Percentiles rank a stretch among this genome's conserved stretches.
Conservation (phyloP, 2,113 vertebrate species). For the Muscicapa adusta region DNA sequence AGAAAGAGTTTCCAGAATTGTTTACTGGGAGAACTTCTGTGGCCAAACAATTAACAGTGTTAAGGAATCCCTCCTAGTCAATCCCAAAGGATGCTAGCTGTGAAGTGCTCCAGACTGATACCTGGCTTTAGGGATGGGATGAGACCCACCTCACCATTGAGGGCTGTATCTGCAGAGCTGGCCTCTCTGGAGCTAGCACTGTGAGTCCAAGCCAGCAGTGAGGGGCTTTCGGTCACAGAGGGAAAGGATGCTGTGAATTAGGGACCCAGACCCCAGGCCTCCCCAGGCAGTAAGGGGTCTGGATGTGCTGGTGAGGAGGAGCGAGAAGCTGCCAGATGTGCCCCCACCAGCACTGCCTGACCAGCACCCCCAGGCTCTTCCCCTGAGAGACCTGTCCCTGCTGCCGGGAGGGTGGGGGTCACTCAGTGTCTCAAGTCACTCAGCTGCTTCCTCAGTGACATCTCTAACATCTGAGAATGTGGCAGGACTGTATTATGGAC, state of each 20-base stretch:
- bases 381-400: not conserved
- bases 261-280: fast-evolving
- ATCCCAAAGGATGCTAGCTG: not conserved
- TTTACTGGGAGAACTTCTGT: not conserved
- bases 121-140: fast-evolving
- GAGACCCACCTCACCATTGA: fast-evolving
- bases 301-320: not conserved
- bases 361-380: not conserved
- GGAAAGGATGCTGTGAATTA: not conserved
- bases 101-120: not conserved
- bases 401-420: fast-evolving
- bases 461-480: not conserved
- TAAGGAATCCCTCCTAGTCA: not conserved
- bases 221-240: not conserved
- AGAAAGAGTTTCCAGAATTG: not conserved
- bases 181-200: not conserved
- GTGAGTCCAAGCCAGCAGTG: not conserved
- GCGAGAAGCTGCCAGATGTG: fast-evolving
- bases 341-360: not conserved
- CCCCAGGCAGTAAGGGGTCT: not conserved
- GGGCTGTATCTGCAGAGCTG: not conserved
- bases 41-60: not conserved
- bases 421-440: not conserved
- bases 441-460: not conserved
- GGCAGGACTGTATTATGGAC: not conserved